These are phyloP conservation scores for Chaenogobius annularis DNA, from an alignment of 2,113 vertebrate species.

Conservation along the genomic window DNA sequence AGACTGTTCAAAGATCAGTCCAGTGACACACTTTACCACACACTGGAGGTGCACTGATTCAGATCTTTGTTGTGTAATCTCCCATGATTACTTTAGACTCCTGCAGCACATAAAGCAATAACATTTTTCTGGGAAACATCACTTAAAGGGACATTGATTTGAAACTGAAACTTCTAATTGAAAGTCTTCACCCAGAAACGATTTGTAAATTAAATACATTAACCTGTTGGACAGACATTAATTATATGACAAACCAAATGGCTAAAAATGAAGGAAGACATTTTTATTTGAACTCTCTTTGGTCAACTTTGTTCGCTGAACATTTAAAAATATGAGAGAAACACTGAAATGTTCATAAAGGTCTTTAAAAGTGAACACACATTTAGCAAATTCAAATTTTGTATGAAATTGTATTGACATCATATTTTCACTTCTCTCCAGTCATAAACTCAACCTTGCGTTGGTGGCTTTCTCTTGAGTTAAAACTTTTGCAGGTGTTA, in stretches of 20 bases:
- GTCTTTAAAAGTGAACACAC: neutral
- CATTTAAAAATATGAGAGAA: neutral
- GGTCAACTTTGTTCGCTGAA: neutral
- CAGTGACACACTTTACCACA: slow-evolving; percentile 4
- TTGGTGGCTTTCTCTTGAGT: neutral
- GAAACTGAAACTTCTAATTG: slow-evolving; percentile 4
- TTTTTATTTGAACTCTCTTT: neutral
- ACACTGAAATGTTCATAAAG: neutral
- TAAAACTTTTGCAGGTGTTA: neutral
- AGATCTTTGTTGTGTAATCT: neutral
- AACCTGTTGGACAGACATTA: neutral
- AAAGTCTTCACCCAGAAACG: neutral
- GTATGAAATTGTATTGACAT: neutral
- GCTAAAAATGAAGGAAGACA: neutral
- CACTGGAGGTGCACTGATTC: slow-evolving; percentile 16
- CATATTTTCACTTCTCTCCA: neutral
- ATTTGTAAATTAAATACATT: neutral
- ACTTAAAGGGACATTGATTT: neutral
- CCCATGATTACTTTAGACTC: neutral
- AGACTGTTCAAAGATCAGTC: neutral
- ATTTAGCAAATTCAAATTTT: neutral
- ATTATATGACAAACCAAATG: neutral
- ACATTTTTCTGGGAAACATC: neutral
- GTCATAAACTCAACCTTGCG: neutral
- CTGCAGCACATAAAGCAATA: neutral